Evolutionary conservation across 1,140 invertebrate genomes (phyloP).

Genomic region (Geopemphigus sp.): DNA sequence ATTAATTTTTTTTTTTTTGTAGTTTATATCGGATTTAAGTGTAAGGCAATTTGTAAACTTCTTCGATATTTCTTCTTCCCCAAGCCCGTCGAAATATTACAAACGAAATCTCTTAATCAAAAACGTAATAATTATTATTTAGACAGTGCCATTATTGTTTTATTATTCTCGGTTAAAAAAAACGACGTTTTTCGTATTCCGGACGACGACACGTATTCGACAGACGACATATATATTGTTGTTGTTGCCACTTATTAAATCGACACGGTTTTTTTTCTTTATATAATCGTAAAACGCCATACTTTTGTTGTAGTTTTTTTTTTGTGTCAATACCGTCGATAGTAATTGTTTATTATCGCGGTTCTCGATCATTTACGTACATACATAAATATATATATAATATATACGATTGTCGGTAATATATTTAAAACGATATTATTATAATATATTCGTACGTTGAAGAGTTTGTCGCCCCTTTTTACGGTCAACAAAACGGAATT

Average conservation of each 20-base stretch:
- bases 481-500: slow-evolving; percentile 26
- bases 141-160: slow-evolving; percentile 44
- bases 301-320: slow-evolving; percentile 21
- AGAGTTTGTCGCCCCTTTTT: slow-evolving; percentile 41
- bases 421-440: slow-evolving; percentile 20
- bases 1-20: slow-evolving; percentile 29
- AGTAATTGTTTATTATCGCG: slow-evolving; percentile 36
- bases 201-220: neutral
- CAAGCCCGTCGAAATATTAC: neutral
- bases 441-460: slow-evolving; percentile 39
- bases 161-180: neutral
- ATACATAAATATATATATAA: neutral
- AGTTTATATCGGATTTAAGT: slow-evolving; percentile 30
- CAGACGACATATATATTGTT: slow-evolving; percentile 7
- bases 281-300: slow-evolving; percentile 10
- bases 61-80: too few species aligned
- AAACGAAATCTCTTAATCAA: neutral
- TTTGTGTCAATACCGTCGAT: slow-evolving; percentile 3
- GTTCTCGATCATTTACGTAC: neutral
- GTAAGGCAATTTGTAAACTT: too few species aligned
- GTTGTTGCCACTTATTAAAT: slow-evolving; percentile 32
- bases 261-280: slow-evolving; percentile 28
- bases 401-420: neutral
- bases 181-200: neutral
- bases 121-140: neutral